Evolutionary conservation across 2,888 invertebrate genomes (phyloP).

Genomic region (Halictus quadricinctus): DNA sequence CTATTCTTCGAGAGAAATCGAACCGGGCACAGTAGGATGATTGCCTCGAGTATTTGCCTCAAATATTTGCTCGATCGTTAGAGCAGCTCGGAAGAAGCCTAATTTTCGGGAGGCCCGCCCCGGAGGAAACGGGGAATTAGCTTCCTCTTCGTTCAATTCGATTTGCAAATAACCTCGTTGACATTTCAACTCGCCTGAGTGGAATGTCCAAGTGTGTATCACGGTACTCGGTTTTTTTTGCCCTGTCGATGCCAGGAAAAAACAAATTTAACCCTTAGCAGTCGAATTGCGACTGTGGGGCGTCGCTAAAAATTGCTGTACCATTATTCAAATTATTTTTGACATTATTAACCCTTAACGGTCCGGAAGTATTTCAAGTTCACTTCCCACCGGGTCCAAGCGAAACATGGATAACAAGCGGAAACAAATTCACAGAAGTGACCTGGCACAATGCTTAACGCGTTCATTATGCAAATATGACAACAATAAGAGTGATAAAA

Average conservation of each 20-base stretch:
- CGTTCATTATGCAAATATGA: too few species aligned
- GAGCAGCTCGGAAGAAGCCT: background rate
- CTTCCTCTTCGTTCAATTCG: background rate
- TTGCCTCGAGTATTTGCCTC: conserved; percentile 1
- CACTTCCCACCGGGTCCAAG: too few species aligned
- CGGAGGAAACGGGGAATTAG: background rate
- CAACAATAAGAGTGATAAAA: too few species aligned
- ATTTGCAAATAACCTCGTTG: background rate
- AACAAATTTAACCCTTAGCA: too few species aligned
- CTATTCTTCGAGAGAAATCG: conserved; percentile 1
- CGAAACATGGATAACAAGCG: too few species aligned
- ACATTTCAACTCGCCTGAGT: background rate
- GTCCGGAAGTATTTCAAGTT: too few species aligned
- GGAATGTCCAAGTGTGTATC: background rate
- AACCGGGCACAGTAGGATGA: background rate
- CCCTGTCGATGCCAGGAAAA: background rate
- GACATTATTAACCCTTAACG: too few species aligned
- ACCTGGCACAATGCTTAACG: too few species aligned
- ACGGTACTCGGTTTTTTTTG: background rate
- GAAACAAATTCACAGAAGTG: too few species aligned
- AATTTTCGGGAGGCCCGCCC: background rate
- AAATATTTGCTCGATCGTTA: background rate
- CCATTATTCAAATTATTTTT: too few species aligned
- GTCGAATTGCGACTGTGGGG: too few species aligned
- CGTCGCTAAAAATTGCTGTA: too few species aligned